phyloP scores from a whole-genome alignment of 1,140 invertebrate species.

The Dendrolimus punctatus region DNA sequence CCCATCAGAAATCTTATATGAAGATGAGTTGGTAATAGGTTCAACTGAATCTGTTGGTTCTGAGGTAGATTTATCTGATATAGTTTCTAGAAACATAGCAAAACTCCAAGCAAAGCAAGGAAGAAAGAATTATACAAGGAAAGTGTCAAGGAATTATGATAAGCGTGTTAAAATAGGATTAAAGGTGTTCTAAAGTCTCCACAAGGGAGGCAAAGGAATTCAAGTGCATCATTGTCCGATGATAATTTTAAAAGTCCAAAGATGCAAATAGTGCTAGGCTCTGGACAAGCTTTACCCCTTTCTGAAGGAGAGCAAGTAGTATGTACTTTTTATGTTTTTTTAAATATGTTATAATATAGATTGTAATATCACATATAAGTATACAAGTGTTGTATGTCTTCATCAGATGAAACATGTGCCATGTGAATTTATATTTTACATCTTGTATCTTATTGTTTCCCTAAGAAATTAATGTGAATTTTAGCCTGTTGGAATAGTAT shows the following conservation, averaged over 20 bases:
- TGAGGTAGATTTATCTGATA: slow-evolving; percentile 28
- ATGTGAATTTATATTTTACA: no score
- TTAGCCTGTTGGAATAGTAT: no score
- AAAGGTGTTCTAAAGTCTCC: slow-evolving; percentile 46
- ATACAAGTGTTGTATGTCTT: no score
- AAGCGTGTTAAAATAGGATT: slow-evolving; percentile 34
- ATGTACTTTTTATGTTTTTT: slow-evolving; percentile 23
- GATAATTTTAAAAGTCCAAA: slow-evolving; percentile 52
- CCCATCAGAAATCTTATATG: slow-evolving; percentile 45
- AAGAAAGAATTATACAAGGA: slow-evolving; percentile 58
- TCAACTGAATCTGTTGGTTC: slow-evolving; percentile 42
- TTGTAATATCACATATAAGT: no score
- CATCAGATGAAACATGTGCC: no score
- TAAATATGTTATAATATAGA: no score
- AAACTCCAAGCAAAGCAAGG: slow-evolving; percentile 37
- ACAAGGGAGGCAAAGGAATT: slow-evolving; percentile 34
- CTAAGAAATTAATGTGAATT: no score
- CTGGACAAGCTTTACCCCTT: slow-evolving; percentile 67
- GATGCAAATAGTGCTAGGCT: slow-evolving; percentile 68
- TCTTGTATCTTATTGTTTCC: no score
- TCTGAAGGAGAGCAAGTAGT: slow-evolving; percentile 75
- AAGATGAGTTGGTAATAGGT: slow-evolving; percentile 43
- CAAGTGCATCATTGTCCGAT: slow-evolving; percentile 39
- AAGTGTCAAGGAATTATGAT: slow-evolving; percentile 44
- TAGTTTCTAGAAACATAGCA: slow-evolving; percentile 30